Base-by-base conservation (phyloP, 53 echinoderm and acorn worm genomes). In the Zoroaster sp. region DNA sequence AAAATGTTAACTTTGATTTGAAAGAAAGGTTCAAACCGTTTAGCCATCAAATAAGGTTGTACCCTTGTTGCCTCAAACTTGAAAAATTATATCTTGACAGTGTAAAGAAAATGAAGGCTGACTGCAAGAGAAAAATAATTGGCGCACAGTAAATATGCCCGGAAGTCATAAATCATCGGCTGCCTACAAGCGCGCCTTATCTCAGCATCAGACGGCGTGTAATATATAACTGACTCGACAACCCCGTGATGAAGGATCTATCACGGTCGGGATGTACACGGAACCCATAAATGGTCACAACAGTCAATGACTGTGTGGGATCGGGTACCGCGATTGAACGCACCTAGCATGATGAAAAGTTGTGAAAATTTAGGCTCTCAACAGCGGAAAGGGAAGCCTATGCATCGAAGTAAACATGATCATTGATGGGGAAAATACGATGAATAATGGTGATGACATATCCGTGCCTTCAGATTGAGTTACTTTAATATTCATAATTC, bases 221-320 rank as follows among this genome's bases (percentile, higher is more conserved):
- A 67, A 85, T 85, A 49, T 85, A 70, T 85, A 85, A 69, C 70
- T 25, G 21, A 66, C 42, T 85, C 85, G 85, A 85, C 85, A 85
- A 71, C 70, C 47, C 70, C 4, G 20, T 21, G 85, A 21, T 85
- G 85, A 85, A 11, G 42, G 71, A 85, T 71, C 23, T 51, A 3
- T 20, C 13, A 18, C 10, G 39, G 38, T 74, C 11, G 6, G 38
- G 42, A n/a, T n/a, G 75, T 28, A 75, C 47, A 31, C 28, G 40
- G 33, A 13, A 41, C 23, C n/a, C 23, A 2, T 2, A 73, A 43
- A n/a, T 11, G 20, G 20, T n/a, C 4, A 7, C 53, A 5, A 53
- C 21, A 59, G 2, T 25, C 23, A n/a, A 0, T 0, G 10, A 18
- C 4, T 21, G 6, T 13, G 32, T 69, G 1, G 25, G 47, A 47